A percentile compares a stretch with the other conserved stretches of the same genome.
Conservation (phyloP, 64 coral and sea anemone species). For the Platygyra sinensis region DNA sequence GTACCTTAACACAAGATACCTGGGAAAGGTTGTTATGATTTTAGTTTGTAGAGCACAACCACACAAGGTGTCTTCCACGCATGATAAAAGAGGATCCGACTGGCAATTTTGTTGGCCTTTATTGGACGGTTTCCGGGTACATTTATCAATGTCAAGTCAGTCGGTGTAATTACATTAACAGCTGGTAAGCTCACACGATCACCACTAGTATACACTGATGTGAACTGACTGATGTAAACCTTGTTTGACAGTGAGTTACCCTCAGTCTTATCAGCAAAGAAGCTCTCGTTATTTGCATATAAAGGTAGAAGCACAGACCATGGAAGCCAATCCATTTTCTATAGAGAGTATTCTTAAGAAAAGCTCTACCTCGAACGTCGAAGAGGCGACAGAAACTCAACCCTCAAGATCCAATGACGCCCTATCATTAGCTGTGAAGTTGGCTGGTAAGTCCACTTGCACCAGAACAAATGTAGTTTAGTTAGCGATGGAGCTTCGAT, state of each 20-base stretch:
- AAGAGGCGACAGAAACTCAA: slow-evolving; percentile 34
- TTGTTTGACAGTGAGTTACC: background rate
- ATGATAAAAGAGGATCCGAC: background rate
- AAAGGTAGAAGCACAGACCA: background rate
- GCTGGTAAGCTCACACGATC: slow-evolving; percentile 4
- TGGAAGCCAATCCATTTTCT: slow-evolving; percentile 69
- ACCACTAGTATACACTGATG: background rate
- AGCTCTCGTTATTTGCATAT: background rate
- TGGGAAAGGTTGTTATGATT: background rate
- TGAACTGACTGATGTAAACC: no score
- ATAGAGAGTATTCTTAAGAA: slow-evolving; percentile 72
- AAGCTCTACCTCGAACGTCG: background rate
- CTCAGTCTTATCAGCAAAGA: background rate
- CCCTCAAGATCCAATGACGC: slow-evolving; percentile 49
- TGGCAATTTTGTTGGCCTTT: background rate
- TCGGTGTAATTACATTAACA: slow-evolving; percentile 34
- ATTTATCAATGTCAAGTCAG: slow-evolving; percentile 37
- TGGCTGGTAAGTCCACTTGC: slow-evolving; percentile 51
- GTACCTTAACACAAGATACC: background rate
- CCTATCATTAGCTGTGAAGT: slow-evolving; percentile 61
- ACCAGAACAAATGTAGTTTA: no score
- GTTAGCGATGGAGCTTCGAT: background rate
- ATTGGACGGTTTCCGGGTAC: slow-evolving; percentile 43
- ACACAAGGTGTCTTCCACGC: slow-evolving; percentile 3
- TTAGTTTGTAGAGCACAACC: slow-evolving; percentile 10